Percentiles rank a stretch among this genome's conserved stretches.
phyloP scores from a whole-genome alignment of 1,140 invertebrate genomes.

The Calephelis nemesis region DNA sequence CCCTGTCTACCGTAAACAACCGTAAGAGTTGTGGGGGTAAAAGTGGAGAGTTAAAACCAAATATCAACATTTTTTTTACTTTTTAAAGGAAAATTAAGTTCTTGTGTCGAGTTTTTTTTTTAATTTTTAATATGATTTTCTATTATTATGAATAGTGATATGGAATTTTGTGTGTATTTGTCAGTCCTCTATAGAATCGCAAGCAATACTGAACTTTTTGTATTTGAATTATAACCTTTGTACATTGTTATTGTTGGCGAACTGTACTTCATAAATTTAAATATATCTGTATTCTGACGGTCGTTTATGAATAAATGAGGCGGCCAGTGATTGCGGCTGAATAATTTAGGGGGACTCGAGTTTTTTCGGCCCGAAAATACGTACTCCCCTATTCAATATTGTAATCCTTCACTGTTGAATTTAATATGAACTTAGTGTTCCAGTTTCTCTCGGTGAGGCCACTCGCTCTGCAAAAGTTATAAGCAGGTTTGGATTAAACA shows the following conservation, averaged over 20 bases:
- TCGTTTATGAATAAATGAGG: slow-evolving; percentile 60
- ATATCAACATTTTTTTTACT: too few species aligned
- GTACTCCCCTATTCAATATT: slow-evolving; percentile 45
- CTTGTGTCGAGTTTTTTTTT: too few species aligned
- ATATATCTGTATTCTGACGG: slow-evolving; percentile 30
- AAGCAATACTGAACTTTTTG: too few species aligned
- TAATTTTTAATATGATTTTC: too few species aligned
- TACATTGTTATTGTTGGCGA: not conserved
- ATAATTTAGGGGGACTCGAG: slow-evolving; percentile 47
- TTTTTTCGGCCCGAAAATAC: slow-evolving; percentile 35
- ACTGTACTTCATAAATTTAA: slow-evolving; percentile 29
- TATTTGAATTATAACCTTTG: too few species aligned
- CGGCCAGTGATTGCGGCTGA: slow-evolving; percentile 61
- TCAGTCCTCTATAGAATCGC: too few species aligned
- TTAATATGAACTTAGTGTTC: slow-evolving; percentile 41
- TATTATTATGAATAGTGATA: too few species aligned
- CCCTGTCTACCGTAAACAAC: too few species aligned
- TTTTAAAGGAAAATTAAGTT: too few species aligned
- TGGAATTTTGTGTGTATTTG: too few species aligned
- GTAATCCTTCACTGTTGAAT: slow-evolving; percentile 46
- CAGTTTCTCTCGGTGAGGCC: slow-evolving; percentile 24
- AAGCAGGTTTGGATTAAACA: slow-evolving; percentile 18
- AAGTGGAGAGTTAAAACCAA: too few species aligned
- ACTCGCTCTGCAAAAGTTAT: slow-evolving; percentile 15
- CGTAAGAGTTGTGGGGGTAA: too few species aligned